Conservation (phyloP, 2,888 invertebrate species). For the Synergus gifuensis region DNA sequence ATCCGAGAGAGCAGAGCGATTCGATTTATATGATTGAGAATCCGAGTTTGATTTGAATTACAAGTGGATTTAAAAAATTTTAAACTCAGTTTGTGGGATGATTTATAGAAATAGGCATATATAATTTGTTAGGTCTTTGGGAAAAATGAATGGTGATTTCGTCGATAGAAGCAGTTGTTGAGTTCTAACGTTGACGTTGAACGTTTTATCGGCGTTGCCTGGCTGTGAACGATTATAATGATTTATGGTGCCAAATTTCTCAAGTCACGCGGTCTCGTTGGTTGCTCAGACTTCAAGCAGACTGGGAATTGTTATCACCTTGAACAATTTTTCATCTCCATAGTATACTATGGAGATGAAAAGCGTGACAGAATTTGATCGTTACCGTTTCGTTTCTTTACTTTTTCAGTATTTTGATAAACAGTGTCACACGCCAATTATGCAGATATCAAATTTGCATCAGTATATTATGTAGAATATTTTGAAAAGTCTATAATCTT, state of each 20-base stretch:
- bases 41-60: no score
- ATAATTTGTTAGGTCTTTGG: not conserved
- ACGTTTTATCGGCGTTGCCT: not conserved
- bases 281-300: slow-evolving; percentile 4
- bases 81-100: not conserved
- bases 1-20: no score
- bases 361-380: not conserved
- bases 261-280: not conserved
- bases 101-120: no score
- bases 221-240: not conserved
- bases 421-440: not conserved
- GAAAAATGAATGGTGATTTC: not conserved
- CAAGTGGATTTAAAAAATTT: no score
- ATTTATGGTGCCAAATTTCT: not conserved
- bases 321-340: not conserved
- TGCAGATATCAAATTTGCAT: no score
- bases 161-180: slow-evolving; percentile 1
- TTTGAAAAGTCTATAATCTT: no score
- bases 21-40: no score
- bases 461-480: no score
- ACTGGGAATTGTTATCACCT: not conserved
- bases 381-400: not conserved
- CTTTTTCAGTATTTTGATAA: not conserved
- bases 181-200: not conserved
- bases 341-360: no score